Evolutionary conservation across 2,113 vertebrate species (phyloP).

Genomic region (Oreotrochilus melanogaster): DNA sequence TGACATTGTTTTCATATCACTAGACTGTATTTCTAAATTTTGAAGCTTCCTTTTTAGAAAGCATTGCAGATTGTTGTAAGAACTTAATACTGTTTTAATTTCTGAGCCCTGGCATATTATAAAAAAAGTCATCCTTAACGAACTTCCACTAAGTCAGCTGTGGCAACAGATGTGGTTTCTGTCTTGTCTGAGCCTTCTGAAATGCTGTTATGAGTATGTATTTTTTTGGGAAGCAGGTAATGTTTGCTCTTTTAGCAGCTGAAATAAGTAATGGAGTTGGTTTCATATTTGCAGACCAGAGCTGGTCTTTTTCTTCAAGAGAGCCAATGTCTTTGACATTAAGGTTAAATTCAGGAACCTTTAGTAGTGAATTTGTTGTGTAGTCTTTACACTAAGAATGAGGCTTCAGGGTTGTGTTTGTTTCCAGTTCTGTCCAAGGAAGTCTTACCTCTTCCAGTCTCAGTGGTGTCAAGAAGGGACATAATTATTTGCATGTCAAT

Average conservation of each 20-base stretch:
- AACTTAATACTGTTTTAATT: not conserved
- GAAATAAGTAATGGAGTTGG: not conserved
- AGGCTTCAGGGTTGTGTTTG: not conserved
- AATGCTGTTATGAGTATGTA: not conserved
- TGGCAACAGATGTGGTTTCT: not conserved
- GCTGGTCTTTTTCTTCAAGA: not conserved
- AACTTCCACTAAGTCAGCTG: not conserved
- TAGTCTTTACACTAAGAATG: not conserved
- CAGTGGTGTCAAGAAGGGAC: not conserved
- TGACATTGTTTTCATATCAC: not conserved
- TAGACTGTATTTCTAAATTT: not conserved
- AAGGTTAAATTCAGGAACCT: not conserved
- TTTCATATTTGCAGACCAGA: not conserved
- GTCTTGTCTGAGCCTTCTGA: not conserved
- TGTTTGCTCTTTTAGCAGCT: not conserved
- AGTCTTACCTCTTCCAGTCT: not conserved
- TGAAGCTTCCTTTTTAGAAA: not conserved
- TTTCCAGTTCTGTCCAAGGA: not conserved
- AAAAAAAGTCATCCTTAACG: not conserved
- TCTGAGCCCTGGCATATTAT: not conserved
- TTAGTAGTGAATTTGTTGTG: not conserved
- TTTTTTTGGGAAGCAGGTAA: not conserved
- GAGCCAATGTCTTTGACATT: not conserved
- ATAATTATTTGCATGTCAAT: not conserved
- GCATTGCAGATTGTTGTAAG: not conserved